Evolutionary conservation across 2,113 vertebrate species (phyloP), one percentile per base, ranked within the genome.

Genomic region (Silurus meridionalis): DNA sequence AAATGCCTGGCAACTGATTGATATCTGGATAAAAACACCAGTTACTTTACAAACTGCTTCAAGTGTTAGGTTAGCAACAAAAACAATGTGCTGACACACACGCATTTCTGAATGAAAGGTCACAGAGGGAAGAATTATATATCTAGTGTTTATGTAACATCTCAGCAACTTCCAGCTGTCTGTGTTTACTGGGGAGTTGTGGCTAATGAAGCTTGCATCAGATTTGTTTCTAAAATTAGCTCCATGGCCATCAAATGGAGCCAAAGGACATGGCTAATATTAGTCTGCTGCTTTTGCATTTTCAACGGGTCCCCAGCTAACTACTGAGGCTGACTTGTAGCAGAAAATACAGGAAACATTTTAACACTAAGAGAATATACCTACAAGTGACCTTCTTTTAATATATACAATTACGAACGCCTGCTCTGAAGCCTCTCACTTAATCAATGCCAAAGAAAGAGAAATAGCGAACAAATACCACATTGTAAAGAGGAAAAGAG

Each of bases 211-310:
- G 50, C 63, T 78, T 64, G 61, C 15, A 25, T 71, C 79, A 55
- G n/a, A 57, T 37, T 37, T 19, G 17, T 57, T 82, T 80, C 83
- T 89, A 87, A 85, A 79, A 60, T 80, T 82, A 87, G 69, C 80
- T 5, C 80, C 19, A 21, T 66, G 80, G 60, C 48, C 58, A 46
- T 37, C 52, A 82, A 86, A 83, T 66, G 55, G 58, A 82, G 48
- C 21, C 67, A 69, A 46, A 71, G 53, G 71, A 63, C 48, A 53
- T 55, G 6, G 60, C 83, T 85, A 85, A 86, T 74, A 72, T 83
- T 83, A 88, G 86, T 37, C 21, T 64, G 37, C n/a, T 48, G n/a
- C 64, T 71, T 80, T 28, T 14, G 15, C 23, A 25, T 63, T 50
- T 71, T 28, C 53, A 60, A 17, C 19, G 5, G 25, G 13, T 66